phyloP scores from a whole-genome alignment of 2,888 invertebrate genomes.

The Dolichomitus sp. region DNA sequence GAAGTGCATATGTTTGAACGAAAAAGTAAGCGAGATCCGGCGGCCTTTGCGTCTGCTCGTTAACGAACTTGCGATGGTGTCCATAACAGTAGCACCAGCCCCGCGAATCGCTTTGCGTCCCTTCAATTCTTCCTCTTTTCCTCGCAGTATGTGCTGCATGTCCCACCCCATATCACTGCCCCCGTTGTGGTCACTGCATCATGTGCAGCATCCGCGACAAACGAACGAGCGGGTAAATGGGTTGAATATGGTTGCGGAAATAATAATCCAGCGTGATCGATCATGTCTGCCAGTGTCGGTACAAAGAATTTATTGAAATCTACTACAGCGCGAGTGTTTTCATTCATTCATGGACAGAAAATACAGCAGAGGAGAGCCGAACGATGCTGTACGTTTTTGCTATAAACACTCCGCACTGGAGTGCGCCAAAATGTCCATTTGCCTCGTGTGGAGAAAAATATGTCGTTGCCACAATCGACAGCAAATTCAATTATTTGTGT shows the following conservation, averaged over 20 bases:
- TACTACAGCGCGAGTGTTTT: not conserved
- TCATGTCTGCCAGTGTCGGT: constrained; percentile 14
- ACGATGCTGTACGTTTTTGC: not conserved
- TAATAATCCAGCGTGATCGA: constrained; percentile 17
- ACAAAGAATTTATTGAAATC: constrained; percentile 15
- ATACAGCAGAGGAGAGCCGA: not conserved
- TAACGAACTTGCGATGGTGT: constrained; percentile 42
- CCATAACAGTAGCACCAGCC: constrained; percentile 18
- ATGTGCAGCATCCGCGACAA: constrained; percentile 10
- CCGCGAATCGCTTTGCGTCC: constrained; percentile 29
- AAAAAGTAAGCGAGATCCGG: constrained; percentile 41
- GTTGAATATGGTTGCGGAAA: not conserved
- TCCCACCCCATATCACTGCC: not conserved
- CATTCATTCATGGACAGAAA: not conserved
- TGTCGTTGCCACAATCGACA: too few relatives aligned
- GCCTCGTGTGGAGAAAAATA: too few relatives aligned
- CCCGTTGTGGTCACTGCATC: constrained; percentile 17
- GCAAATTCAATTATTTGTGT: too few relatives aligned
- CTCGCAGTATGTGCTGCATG: not conserved
- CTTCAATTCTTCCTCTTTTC: constrained; percentile 27
- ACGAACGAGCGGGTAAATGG: constrained; percentile 19
- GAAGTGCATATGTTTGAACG: constrained; percentile 37
- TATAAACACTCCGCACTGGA: not conserved
- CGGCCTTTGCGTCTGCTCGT: constrained; percentile 40
- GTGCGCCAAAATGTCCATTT: not conserved